phyloP scores from a whole-genome alignment of 2,888 invertebrate species.

The Camponotus fellah region DNA sequence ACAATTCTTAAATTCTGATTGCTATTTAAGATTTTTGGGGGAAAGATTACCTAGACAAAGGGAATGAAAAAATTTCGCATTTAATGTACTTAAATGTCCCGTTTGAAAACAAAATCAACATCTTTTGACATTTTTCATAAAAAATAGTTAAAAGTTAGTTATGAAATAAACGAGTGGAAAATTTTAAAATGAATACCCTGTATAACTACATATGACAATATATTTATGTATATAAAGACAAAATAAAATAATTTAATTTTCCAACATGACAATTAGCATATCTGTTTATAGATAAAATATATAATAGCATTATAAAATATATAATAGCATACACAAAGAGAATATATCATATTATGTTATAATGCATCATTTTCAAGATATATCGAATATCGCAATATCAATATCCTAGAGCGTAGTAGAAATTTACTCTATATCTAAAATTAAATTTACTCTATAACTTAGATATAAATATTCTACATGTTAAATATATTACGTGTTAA shows the following conservation, averaged over 20 bases:
- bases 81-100: no score
- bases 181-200: no score
- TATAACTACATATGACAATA: not conserved
- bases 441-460: not conserved
- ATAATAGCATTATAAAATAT: not conserved
- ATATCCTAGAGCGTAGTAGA: not conserved
- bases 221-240: not conserved
- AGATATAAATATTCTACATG: not conserved
- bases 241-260: not conserved
- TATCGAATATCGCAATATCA: not conserved
- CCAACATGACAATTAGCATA: not conserved
- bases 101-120: no score
- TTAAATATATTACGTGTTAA: not conserved
- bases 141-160: no score
- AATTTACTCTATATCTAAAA: no score
- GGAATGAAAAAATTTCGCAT: no score
- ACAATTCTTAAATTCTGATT: no score
- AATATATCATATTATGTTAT: not conserved
- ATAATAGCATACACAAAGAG: not conserved
- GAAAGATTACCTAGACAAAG: no score
- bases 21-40: no score
- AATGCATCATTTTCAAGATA: not conserved
- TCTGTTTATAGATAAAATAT: not conserved
- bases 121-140: no score
- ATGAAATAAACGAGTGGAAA: no score